A percentile compares a stretch with the other conserved stretches of the same genome.
These are phyloP conservation scores for Argentina silus DNA, from an alignment of 2,797 vertebrate species.

Conservation along the genomic window DNA sequence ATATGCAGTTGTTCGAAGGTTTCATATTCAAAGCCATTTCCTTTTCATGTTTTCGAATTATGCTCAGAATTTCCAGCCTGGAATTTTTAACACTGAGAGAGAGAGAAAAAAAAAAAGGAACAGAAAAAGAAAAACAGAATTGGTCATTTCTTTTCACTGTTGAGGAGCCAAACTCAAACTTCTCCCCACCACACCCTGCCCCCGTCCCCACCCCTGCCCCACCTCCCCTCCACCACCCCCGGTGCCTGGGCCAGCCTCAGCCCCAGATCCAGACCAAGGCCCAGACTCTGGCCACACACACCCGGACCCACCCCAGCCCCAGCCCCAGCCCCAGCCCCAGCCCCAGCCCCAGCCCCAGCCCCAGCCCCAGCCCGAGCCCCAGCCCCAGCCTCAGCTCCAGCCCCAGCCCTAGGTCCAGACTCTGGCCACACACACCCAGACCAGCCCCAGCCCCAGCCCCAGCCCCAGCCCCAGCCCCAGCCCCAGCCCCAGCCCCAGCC, in stretches of 20 bases:
- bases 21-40: constrained; percentile 68
- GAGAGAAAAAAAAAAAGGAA: constrained; percentile 6
- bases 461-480: no score
- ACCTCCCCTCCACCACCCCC: background rate
- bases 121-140: constrained; percentile 50
- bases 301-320: background rate
- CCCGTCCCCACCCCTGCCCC: background rate
- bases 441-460: no score
- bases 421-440: background rate
- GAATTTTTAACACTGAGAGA: constrained; percentile 44
- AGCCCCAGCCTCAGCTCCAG: background rate
- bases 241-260: background rate
- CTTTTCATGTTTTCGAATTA: constrained; percentile 68
- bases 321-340: no score
- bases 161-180: constrained; percentile 32
- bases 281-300: background rate
- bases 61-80: constrained; percentile 72
- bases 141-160: constrained; percentile 26
- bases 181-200: background rate
- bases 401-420: background rate
- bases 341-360: no score
- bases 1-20: constrained; percentile 64
- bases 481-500: no score
- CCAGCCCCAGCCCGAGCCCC: background rate
- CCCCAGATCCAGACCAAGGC: background rate